Base-by-base conservation (phyloP, 2,888 invertebrate species). In the Ptilodon capucinus region DNA sequence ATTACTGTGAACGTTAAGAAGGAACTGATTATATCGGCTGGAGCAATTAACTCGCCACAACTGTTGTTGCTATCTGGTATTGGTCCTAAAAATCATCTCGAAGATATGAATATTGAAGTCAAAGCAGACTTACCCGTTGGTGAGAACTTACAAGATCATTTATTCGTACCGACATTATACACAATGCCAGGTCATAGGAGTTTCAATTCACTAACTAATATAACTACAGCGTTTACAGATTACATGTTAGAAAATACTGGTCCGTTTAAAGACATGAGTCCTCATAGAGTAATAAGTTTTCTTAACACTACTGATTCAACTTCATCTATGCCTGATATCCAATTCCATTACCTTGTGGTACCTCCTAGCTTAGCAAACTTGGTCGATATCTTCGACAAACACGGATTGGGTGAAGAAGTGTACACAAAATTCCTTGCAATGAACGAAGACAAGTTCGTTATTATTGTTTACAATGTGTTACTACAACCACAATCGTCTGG, bases 401-500 rank as follows among this genome's bases (percentile, higher is more conserved):
- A 84, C 34, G 74, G 48, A 0, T 41, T 81, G 0, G 64, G 25
- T 21, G 76, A 82, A 1, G 77, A 85, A 44, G 57, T 76, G 38
- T 53, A 60, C 25, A 54, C 57, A 34, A 70, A 76, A 53, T 79
- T 77, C 39, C 43, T 62, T 9, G 48, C 75, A 35, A 39, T 83
- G 4, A 86, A 79, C 54, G 59, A 78, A 34, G 60, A 81, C 11
- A 64, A 80, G 28, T 63, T 68, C 32, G 46, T 79, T 0, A 53
- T 93, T 60, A 82, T 92, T 19, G 76, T 93, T 2, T 84, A 92
- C 2, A 93, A 92, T 0, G 81, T 94, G 8, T 43, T 96, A 41
- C 76, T 96, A 73, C 84, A 94, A 45, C 96, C 96, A 0, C 92
- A 90, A 54, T 95, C 95, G 46, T 88, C 88, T 46, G 96, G 96